Conservation (phyloP, 2,113 vertebrate genomes). For the Junco hyemalis region DNA sequence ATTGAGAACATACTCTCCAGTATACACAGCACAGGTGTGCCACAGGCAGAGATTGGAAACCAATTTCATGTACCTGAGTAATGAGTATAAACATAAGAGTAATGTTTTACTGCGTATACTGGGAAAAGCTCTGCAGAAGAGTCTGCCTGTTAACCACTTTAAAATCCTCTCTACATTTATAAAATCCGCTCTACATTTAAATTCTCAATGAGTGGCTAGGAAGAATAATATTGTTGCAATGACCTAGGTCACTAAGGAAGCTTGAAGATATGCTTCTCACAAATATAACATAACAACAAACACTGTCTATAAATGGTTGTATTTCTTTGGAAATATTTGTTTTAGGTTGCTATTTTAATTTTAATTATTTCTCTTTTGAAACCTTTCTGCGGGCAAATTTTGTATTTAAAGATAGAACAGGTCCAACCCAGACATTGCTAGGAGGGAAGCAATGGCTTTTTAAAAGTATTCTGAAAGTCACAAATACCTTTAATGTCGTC, state of each 20-base stretch:
- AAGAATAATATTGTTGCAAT: neutral
- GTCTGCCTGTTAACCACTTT: neutral
- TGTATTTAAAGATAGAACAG: neutral
- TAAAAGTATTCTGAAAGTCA: neutral
- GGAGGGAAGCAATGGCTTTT: neutral
- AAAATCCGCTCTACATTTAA: accelerated
- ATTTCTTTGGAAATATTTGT: neutral
- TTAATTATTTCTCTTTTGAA: neutral
- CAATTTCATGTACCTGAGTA: neutral
- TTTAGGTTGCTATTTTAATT: neutral
- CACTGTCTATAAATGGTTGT: neutral
- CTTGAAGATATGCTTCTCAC: neutral
- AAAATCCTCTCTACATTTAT: too few relatives aligned
- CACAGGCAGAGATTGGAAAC: neutral
- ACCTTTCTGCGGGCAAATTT: neutral
- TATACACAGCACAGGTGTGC: neutral
- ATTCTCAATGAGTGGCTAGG: neutral
- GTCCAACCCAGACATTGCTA: neutral
- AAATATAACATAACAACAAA: neutral
- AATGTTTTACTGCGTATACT: neutral
- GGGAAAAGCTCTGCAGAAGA: neutral
- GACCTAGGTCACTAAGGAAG: neutral
- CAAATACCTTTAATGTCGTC: neutral
- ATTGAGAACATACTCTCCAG: neutral
- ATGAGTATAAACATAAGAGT: neutral